Conservation (phyloP, 1,140 invertebrate species). For the Caenorhabditis inopinata region DNA sequence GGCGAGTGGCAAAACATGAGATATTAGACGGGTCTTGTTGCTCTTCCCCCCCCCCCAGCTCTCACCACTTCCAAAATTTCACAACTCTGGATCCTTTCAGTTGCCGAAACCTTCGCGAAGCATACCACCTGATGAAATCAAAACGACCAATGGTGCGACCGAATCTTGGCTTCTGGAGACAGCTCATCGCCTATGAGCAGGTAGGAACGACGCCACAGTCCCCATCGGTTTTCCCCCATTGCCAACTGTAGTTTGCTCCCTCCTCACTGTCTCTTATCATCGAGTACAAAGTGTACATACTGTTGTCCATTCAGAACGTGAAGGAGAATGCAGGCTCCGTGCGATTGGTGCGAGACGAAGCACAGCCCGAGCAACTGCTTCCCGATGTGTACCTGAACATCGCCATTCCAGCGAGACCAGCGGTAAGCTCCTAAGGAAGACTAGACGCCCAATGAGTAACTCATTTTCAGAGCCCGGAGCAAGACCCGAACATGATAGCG, state of each 20-base stretch:
- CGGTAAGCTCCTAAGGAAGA: conserved; percentile 31
- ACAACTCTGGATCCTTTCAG: conserved; percentile 1
- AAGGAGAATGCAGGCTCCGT: conserved; percentile 63
- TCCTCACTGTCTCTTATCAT: neutral
- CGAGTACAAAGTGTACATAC: neutral
- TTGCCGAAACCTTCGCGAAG: conserved; percentile 75
- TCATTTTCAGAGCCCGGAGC: conserved; percentile 49
- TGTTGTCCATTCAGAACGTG: conserved; percentile 46
- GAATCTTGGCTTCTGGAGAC: conserved; percentile 85
- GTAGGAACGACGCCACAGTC: neutral
- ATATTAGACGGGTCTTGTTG: too few species aligned
- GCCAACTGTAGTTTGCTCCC: neutral
- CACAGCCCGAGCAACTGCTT: conserved; percentile 59
- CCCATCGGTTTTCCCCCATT: too few species aligned
- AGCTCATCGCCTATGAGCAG: conserved; percentile 78
- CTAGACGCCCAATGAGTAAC: neutral
- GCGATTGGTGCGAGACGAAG: conserved; percentile 59
- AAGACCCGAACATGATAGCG: conserved; percentile 14
- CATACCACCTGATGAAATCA: conserved; percentile 63
- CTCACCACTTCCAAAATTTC: too few species aligned
- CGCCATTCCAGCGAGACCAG: conserved; percentile 58
- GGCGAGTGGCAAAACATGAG: neutral
- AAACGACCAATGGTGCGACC: conserved; percentile 79
- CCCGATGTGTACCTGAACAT: conserved; percentile 62
- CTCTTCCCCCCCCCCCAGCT: too few species aligned